Conservation (phyloP, 2,888 invertebrate genomes). For the Herminia tarsipennalis region DNA sequence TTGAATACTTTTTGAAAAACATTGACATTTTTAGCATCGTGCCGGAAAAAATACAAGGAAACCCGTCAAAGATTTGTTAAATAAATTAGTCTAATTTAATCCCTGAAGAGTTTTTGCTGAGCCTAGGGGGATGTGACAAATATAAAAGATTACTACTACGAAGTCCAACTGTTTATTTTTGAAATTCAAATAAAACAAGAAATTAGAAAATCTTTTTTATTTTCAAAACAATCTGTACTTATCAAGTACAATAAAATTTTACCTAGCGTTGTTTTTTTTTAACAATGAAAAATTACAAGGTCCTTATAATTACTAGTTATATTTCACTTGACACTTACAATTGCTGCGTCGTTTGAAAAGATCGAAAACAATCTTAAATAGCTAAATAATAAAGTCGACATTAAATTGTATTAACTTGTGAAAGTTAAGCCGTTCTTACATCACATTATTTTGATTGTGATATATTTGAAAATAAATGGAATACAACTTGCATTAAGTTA, state of each 20-base stretch:
- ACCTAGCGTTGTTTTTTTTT: constrained; percentile 63
- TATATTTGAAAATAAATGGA: no score
- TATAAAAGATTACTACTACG: no score
- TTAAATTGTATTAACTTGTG: constrained; percentile 28
- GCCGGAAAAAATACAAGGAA: no score
- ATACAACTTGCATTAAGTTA: no score
- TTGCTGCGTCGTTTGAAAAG: constrained; percentile 31
- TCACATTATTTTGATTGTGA: constrained; percentile 10
- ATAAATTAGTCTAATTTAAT: no score
- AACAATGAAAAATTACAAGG: constrained; percentile 71
- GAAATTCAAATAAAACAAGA: constrained; percentile 21
- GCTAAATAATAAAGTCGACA: constrained; percentile 31
- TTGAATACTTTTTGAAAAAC: no score
- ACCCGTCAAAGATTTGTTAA: no score
- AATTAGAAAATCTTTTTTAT: constrained; percentile 63
- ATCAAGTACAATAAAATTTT: constrained; percentile 72
- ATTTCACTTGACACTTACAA: constrained; percentile 46
- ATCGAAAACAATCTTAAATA: constrained; percentile 23
- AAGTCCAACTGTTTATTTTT: background rate
- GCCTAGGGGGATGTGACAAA: no score
- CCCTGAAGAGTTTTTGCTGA: no score
- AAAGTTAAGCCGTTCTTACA: constrained; percentile 28
- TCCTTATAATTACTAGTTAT: constrained; percentile 40
- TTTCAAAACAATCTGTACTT: constrained; percentile 75
- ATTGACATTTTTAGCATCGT: no score